Base-by-base conservation (phyloP, 2,113 vertebrate species). In the Laticauda colubrina region DNA sequence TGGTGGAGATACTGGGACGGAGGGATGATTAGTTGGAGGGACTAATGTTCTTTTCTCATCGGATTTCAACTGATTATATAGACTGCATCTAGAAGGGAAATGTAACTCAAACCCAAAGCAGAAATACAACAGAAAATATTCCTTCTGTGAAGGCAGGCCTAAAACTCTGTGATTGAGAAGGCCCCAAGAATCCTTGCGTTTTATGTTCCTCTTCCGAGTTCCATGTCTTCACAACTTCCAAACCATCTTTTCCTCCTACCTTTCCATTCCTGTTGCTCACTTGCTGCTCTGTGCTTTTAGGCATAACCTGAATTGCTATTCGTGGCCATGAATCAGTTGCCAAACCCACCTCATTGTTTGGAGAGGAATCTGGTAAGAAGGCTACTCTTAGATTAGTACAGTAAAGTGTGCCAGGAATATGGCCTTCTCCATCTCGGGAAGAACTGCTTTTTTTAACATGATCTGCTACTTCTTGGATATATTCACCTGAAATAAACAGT, bases 381-480 rank as follows among this genome's bases (percentile, higher is more conserved):
- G 98, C 98, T 85, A 99, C 98, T 51, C 98, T 97, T 96, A 98
- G 98, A 94, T 98, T 98, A 69, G 98, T 99, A 87, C 98, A 99
- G 94, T 98, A 98, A 92, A 99, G 97, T 0, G 98, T 98, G 86
- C 98, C 98, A 0, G 97, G 97, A 43, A 99, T 3, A 57, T 95
- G 94, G 0, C 93, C 93, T 39, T 94, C 93, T 7, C 90, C 89
- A 7, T 90, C 92, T 57, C 61, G 90, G 39, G 69, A 92, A 39
- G 69, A 43, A 15, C 95, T 57, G 8, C 95, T 94, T 87, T 95
- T 97, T 51, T 95, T 96, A 7, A 97, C 94, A 0, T 93, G 94
- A 6, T 95, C 87, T 5, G 97, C 96, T 93, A 95, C 95, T 9
- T 96, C 97, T 91, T 96, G 95, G 57, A 97, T 88, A 55, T 93